Evolutionary conservation across 1,140 invertebrate species (phyloP).

Genomic region (Listronotus oregonensis): DNA sequence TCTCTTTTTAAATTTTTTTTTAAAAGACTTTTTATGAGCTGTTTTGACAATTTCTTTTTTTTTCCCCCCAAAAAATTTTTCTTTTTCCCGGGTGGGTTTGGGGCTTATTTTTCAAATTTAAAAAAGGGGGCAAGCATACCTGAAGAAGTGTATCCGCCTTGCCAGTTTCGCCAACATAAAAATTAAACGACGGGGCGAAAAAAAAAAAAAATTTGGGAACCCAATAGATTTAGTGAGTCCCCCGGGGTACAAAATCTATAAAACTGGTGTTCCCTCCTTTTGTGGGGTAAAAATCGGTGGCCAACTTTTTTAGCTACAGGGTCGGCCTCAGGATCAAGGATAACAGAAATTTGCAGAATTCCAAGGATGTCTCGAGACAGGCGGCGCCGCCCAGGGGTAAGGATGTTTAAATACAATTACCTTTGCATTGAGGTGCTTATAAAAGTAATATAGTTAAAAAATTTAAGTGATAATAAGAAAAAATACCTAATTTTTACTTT

Average conservation of each 20-base stretch:
- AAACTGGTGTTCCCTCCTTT: conserved; percentile 81
- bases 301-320: conserved; percentile 79
- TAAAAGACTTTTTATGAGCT: no score
- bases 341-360: conserved; percentile 76
- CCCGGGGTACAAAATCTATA: conserved; percentile 70
- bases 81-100: no score
- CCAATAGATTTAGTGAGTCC: conserved; percentile 72
- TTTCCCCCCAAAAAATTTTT: no score
- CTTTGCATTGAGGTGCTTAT: conserved; percentile 79
- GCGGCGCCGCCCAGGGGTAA: conserved; percentile 79
- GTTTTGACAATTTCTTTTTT: no score
- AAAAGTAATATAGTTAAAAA: conserved; percentile 47
- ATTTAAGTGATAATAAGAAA: conserved; percentile 1
- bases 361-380: conserved; percentile 80
- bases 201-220: conserved; percentile 88
- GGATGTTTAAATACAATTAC: conserved; percentile 85
- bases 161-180: conserved; percentile 59
- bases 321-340: conserved; percentile 85
- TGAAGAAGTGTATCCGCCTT: conserved; percentile 63
- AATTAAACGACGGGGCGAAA: conserved; percentile 81
- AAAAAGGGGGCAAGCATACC: no score
- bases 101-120: no score
- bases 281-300: conserved; percentile 88
- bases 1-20: no score
- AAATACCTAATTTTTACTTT: not conserved